Base-by-base conservation (phyloP, 2,888 invertebrate species). In the Pogonocherus hispidulus region DNA sequence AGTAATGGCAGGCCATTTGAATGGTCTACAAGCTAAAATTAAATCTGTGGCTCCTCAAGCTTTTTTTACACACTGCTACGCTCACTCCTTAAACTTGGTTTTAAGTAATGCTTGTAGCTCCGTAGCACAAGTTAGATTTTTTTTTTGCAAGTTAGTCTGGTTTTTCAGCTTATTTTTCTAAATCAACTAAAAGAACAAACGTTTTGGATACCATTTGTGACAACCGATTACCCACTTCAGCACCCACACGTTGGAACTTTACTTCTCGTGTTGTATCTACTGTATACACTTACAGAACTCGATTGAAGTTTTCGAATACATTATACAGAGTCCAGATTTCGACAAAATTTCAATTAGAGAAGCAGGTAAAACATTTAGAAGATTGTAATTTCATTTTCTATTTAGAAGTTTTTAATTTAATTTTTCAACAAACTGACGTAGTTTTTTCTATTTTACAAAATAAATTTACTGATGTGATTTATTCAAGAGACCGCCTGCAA, bases 11-110 rank as follows among this genome's bases (percentile, higher is more conserved):
- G 78, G 77, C 44, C 62, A 79, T 49, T 63, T 79, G 51, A 78
- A 79, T 63, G 81, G 80, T 23, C 72, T 82, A 37, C 82, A 83
- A 72, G 63, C 72, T 9, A 73, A 76, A 72, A 70, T 82, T 2
- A 69, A 69, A 80, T 41, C 72, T 71, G 72, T 63, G 67, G 49
- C 44, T 60, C 76, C 70, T 6, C 54, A 68, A 19, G 79, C 78
- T 35, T 27, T 70, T 44, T 79, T 75, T 62, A 76, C 73, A 1
- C 78, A 79, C 60, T 79, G 78, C 63, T 76, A 72, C 62, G 76
- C 78, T 5, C 77, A 78, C 70, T 57, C 55, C 49, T 62, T 76
- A 54, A 79, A 79, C 70, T 67, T 79, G 32, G 72, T 80, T 32
- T 54, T 78, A 35, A 44, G 51, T 11, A 41, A 73, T 63, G 66